Conservation (phyloP, 2,797 vertebrate genomes). For the Alcedo atthis region DNA sequence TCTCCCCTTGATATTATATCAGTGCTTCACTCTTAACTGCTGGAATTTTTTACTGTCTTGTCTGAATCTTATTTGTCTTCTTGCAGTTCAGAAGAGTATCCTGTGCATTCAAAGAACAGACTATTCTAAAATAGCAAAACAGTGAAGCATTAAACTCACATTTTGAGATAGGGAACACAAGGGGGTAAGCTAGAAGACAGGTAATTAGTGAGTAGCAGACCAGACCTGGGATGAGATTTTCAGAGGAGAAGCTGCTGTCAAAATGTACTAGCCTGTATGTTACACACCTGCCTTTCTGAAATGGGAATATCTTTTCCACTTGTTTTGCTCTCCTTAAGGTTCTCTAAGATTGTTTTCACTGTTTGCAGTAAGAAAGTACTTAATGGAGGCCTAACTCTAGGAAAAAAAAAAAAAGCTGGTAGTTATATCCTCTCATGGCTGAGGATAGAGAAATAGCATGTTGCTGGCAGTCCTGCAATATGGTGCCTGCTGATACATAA, state of each 20-base stretch:
- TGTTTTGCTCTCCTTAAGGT: not conserved
- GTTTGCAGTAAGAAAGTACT: not conserved
- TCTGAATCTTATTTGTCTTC: not conserved
- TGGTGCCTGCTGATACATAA: not conserved
- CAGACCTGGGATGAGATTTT: not conserved
- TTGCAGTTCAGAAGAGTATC: not conserved
- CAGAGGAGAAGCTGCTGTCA: conserved; percentile 1
- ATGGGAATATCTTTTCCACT: not conserved
- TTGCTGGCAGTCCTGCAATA: not conserved
- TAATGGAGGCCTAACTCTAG: not conserved
- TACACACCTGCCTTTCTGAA: not conserved
- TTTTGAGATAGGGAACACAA: not conserved
- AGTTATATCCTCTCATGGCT: not conserved
- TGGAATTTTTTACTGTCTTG: not conserved
- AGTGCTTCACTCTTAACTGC: not conserved
- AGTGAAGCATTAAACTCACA: not conserved
- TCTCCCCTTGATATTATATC: not conserved
- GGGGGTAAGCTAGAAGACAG: not conserved
- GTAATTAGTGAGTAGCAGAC: not conserved
- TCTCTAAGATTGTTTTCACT: not conserved
- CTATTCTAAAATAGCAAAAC: not conserved
- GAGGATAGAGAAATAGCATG: not conserved
- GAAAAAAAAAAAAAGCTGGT: not conserved
- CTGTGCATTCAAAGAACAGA: not conserved
- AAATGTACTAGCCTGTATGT: not conserved